Conservation (phyloP, 2,888 invertebrate genomes). For the Altica lythri region DNA sequence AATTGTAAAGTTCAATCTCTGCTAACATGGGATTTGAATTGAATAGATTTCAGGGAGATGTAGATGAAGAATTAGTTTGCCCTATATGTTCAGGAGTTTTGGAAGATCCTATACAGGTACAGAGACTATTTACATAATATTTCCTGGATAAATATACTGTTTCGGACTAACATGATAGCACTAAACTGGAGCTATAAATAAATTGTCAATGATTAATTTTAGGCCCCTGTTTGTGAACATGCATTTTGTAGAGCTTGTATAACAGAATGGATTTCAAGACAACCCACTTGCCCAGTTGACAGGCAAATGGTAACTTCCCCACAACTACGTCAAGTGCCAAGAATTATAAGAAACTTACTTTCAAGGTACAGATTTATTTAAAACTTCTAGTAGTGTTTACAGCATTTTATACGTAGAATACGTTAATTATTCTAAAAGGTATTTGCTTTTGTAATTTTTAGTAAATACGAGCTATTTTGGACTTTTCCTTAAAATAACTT, state of each 20-base stretch:
- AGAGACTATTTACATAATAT: no score
- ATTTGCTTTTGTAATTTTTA: no score
- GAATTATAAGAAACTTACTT: slow-evolving; percentile 89
- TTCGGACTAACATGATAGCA: background rate
- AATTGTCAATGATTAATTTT: slow-evolving; percentile 23
- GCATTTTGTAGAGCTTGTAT: slow-evolving; percentile 95
- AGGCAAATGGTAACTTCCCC: slow-evolving; percentile 87
- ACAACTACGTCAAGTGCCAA: slow-evolving; percentile 88
- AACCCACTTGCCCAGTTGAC: slow-evolving; percentile 94
- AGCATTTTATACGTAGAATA: no score
- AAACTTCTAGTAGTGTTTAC: no score
- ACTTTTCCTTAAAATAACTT: no score
- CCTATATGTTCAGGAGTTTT: slow-evolving; percentile 95
- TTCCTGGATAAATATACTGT: no score
- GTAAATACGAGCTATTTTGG: no score
- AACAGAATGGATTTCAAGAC: slow-evolving; percentile 91
- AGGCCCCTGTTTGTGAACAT: slow-evolving; percentile 96
- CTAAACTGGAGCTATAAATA: slow-evolving; percentile 1
- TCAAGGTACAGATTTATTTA: slow-evolving; percentile 65
- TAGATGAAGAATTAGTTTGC: slow-evolving; percentile 95
- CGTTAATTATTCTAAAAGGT: no score
- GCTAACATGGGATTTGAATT: slow-evolving; percentile 89
- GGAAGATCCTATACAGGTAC: slow-evolving; percentile 95
- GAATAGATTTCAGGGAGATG: slow-evolving; percentile 91
- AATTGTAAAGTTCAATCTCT: slow-evolving; percentile 29